Evolutionary conservation across 2,888 invertebrate species (phyloP).

Genomic region (Synergus gifuensis): DNA sequence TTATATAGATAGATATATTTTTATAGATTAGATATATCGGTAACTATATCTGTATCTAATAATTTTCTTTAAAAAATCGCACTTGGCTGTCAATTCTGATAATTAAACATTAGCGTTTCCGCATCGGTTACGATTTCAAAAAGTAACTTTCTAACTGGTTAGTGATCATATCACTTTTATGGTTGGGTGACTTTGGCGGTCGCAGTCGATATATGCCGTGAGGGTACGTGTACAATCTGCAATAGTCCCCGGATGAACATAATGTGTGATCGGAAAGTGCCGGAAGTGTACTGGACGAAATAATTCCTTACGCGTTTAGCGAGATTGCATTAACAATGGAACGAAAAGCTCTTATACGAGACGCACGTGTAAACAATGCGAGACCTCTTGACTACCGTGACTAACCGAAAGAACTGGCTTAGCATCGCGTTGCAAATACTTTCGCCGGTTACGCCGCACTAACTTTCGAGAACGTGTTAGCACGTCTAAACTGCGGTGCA

Average conservation of each 20-base stretch:
- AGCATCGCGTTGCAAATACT: constrained; percentile 32
- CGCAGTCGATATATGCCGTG: constrained; percentile 10
- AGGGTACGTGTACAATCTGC: constrained; percentile 9
- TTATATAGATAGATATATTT: no score
- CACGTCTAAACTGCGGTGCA: neutral
- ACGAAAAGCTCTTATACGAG: constrained; percentile 37
- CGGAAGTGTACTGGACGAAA: constrained; percentile 36
- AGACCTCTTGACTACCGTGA: constrained; percentile 36
- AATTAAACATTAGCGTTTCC: constrained; percentile 26
- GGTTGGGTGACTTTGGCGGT: constrained; percentile 34
- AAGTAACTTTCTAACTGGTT: constrained; percentile 34
- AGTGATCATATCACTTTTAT: constrained; percentile 38
- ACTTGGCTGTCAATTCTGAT: constrained; percentile 16
- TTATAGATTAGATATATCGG: no score
- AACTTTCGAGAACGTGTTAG: constrained; percentile 38
- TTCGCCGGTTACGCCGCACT: constrained; percentile 38
- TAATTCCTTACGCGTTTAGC: constrained; percentile 46
- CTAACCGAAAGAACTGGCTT: constrained; percentile 30
- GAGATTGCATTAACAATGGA: constrained; percentile 38
- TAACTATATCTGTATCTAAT: neutral
- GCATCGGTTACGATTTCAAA: constrained; percentile 3
- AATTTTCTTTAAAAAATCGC: neutral
- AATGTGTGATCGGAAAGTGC: constrained; percentile 40
- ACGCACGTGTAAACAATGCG: constrained; percentile 25
- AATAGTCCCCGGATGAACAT: constrained; percentile 35